phyloP scores from a whole-genome alignment of 2,888 invertebrate species.

The Chrysina gloriosa region DNA sequence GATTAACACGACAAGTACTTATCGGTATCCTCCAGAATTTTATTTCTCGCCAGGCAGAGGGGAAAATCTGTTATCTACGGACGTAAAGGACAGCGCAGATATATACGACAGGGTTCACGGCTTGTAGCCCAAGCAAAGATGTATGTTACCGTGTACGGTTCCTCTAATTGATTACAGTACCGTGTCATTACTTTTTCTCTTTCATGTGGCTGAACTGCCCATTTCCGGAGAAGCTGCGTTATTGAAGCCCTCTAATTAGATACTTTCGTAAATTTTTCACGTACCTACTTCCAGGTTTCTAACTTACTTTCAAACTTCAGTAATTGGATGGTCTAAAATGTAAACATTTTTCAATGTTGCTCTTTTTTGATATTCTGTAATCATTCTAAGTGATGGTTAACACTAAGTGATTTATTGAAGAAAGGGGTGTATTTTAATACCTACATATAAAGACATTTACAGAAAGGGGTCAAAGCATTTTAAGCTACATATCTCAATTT shows the following conservation, averaged over 20 bases:
- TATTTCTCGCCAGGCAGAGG: conserved; percentile 19
- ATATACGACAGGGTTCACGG: conserved; percentile 6
- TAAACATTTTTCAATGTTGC: too few species aligned
- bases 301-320: too few species aligned
- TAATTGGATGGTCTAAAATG: too few species aligned
- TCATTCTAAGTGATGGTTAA: too few species aligned
- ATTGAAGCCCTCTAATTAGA: conserved; percentile 43
- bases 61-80: conserved; percentile 22
- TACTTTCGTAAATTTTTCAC: conserved; percentile 30
- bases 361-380: too few species aligned
- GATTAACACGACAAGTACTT: conserved; percentile 23
- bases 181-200: conserved; percentile 45
- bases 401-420: too few species aligned
- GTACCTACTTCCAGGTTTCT: neutral
- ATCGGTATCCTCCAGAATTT: conserved; percentile 18
- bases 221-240: conserved; percentile 32
- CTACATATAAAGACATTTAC: too few species aligned
- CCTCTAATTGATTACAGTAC: conserved; percentile 48
- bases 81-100: conserved; percentile 11
- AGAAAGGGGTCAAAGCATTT: too few species aligned
- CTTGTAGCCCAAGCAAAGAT: neutral
- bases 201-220: conserved; percentile 29
- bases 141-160: conserved; percentile 43
- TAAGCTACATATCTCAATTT: too few species aligned
- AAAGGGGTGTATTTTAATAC: too few species aligned